These are phyloP conservation scores for Dugesia japonica DNA, from an alignment of 2,888 invertebrate genomes.

Conservation along the genomic window DNA sequence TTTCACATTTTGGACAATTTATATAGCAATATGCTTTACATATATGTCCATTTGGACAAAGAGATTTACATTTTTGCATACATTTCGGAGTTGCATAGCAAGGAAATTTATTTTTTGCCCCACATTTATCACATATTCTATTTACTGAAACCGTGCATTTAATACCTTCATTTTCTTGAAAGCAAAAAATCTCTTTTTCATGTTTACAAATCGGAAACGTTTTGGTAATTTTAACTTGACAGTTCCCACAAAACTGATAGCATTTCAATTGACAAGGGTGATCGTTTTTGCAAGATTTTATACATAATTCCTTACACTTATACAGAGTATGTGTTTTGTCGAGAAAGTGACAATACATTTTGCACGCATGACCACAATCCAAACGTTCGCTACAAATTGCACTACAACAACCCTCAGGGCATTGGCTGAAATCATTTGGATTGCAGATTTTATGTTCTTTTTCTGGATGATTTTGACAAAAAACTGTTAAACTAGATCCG, in stretches of 20 bases:
- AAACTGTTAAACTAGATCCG: conserved; percentile 30
- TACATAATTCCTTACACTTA: not conserved
- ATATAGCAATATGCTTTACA: not conserved
- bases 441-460: conserved; percentile 32
- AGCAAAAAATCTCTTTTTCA: not conserved
- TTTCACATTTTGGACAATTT: not conserved
- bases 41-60: conserved; percentile 36
- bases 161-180: not conserved
- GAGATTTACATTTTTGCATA: conserved; percentile 37
- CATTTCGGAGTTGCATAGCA: conserved; percentile 35
- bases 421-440: conserved; percentile 37
- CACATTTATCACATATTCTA: conserved; percentile 16
- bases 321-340: conserved; percentile 51
- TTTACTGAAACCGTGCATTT: conserved; percentile 17
- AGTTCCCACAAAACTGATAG: not conserved
- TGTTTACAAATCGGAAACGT: not conserved
- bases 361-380: conserved; percentile 56
- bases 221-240: conserved; percentile 38
- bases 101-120: not conserved
- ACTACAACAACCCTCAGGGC: conserved; percentile 52
- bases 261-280: not conserved
- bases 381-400: conserved; percentile 51
- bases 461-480: conserved; percentile 36
- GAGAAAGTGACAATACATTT: conserved; percentile 54
- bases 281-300: not conserved